These are phyloP conservation scores for Argyra leucocephala DNA, from an alignment of 2,888 invertebrate species.

Conservation along the genomic window DNA sequence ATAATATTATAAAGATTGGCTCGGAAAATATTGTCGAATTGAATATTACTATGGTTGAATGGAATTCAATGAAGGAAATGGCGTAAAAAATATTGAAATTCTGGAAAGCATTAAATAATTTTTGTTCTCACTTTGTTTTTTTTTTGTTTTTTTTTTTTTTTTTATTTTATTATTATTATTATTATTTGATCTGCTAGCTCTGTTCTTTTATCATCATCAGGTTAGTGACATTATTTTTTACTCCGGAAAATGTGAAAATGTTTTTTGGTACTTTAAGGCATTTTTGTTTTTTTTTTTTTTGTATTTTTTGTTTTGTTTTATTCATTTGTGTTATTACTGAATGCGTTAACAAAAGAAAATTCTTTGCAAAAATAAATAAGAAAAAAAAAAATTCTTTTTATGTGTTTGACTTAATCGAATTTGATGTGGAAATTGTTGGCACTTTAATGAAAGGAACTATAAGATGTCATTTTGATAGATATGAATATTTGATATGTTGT, in stretches of 20 bases:
- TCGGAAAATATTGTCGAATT: conserved; percentile 23
- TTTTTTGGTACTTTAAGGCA: too few relatives aligned
- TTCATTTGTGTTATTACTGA: neutral
- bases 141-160: conserved; percentile 11
- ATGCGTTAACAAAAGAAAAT: conserved; percentile 1
- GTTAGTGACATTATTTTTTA: neutral
- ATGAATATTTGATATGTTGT: too few relatives aligned
- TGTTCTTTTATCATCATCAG: neutral
- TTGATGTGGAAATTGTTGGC: neutral
- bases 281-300: conserved; percentile 7
- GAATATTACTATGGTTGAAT: conserved; percentile 28
- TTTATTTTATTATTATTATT: conserved; percentile 11
- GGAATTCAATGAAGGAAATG: conserved; percentile 30
- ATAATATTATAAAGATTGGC: conserved; percentile 20
- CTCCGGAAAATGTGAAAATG: neutral
- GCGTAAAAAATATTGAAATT: conserved; percentile 30
- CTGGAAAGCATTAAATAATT: conserved; percentile 15
- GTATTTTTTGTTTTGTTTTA: conserved; percentile 13
- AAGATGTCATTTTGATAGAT: too few relatives aligned
- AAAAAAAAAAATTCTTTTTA: too few relatives aligned
- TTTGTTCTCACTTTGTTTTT: neutral
- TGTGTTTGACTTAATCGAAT: neutral
- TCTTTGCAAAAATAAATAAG: too few relatives aligned
- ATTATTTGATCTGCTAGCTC: neutral
- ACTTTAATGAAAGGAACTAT: neutral